phyloP scores from a whole-genome alignment of 2,113 vertebrate genomes.

The Spilogale gracilis region DNA sequence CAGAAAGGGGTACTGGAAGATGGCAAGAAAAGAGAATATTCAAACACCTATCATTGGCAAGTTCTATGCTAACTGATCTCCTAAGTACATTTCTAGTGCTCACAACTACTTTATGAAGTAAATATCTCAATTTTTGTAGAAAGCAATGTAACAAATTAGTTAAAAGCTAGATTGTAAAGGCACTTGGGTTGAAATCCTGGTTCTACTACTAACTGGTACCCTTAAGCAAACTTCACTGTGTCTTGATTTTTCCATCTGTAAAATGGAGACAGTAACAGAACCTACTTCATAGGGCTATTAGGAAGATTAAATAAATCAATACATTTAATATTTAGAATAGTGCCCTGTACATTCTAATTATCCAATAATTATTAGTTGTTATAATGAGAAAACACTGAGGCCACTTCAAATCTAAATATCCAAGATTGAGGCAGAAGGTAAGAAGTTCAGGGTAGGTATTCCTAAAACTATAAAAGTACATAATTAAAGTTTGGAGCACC shows the following conservation, averaged over 20 bases:
- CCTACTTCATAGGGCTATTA: neutral
- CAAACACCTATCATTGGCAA: neutral
- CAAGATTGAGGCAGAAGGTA: neutral
- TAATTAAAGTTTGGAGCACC: slow-evolving; percentile 3
- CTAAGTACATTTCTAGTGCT: neutral
- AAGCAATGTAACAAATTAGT: neutral
- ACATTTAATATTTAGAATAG: slow-evolving; percentile 5
- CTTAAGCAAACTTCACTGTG: neutral
- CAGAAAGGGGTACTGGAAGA: neutral
- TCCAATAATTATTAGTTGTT: slow-evolving; percentile 21
- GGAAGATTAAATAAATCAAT: neutral
- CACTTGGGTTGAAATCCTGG: neutral
- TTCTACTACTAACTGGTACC: neutral
- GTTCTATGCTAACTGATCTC: neutral
- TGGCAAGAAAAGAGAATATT: neutral
- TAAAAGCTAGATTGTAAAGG: neutral
- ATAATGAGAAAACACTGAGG: neutral
- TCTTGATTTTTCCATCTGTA: neutral
- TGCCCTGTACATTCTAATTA: neutral
- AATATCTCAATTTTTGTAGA: neutral
- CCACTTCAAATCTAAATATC: slow-evolving; percentile 7
- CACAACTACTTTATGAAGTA: neutral
- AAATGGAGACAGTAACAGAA: neutral
- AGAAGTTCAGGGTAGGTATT: neutral
- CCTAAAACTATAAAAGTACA: slow-evolving; percentile 47